A percentile compares a stretch with the other conserved stretches of the same genome.
Conservation (phyloP, 1,140 invertebrate species). For the Panonychus citri region DNA sequence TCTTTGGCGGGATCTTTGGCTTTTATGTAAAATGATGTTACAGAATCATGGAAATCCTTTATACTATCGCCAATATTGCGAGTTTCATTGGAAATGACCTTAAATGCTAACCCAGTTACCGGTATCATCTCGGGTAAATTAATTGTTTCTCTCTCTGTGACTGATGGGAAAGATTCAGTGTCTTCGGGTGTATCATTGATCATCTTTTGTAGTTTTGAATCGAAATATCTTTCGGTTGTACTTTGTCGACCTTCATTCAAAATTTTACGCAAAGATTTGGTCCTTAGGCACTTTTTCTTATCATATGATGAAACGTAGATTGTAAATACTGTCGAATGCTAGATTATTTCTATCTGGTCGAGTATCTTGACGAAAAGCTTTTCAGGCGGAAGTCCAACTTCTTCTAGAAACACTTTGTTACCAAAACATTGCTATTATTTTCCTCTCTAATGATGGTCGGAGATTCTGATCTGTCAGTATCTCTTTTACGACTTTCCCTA, state of each 20-base stretch:
- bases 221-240: neutral
- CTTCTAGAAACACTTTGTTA: conserved; percentile 10
- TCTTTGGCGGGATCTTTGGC: neutral
- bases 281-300: neutral
- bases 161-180: neutral
- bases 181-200: neutral
- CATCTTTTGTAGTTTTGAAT: neutral
- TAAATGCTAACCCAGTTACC: too few relatives aligned
- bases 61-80: neutral
- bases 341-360: conserved; percentile 11
- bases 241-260: neutral
- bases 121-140: neutral
- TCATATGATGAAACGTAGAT: conserved; percentile 9
- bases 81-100: too few relatives aligned
- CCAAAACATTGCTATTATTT: too few relatives aligned
- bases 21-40: conserved; percentile 1
- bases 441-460: too few relatives aligned
- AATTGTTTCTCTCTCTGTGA: neutral
- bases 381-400: conserved; percentile 12
- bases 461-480: too few relatives aligned
- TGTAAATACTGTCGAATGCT: conserved; percentile 8
- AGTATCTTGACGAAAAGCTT: conserved; percentile 11
- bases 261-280: neutral
- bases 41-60: neutral
- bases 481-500: too few relatives aligned